These are phyloP conservation scores for Chionoecetes opilio DNA, from an alignment of 1,140 invertebrate genomes.

Conservation along the genomic window DNA sequence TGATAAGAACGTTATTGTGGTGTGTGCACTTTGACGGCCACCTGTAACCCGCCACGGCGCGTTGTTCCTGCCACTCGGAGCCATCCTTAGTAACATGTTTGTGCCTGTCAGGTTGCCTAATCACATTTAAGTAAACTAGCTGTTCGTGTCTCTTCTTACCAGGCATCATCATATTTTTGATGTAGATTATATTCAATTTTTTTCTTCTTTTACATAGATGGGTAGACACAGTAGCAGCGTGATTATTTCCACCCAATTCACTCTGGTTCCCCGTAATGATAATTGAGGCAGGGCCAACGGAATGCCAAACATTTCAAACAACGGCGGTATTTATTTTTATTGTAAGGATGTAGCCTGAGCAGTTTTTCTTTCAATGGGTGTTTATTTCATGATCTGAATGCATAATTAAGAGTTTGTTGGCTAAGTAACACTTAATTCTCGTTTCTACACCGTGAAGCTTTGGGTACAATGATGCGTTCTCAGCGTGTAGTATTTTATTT, in stretches of 20 bases:
- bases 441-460: not conserved
- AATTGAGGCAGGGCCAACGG: not conserved
- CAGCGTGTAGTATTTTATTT: not conserved
- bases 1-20: not conserved
- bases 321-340: not conserved
- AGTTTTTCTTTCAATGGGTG: not conserved
- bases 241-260: not conserved
- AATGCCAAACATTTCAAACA: not conserved
- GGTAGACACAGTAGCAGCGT: not conserved
- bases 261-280: not conserved
- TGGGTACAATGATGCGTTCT: not conserved
- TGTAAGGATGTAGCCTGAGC: not conserved
- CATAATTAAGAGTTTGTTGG: not conserved
- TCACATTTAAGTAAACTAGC: not conserved
- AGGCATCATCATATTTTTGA: no score
- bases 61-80: not conserved
- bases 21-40: not conserved
- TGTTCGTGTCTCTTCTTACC: not conserved
- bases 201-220: not conserved
- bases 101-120: conserved; percentile 1
- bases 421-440: not conserved
- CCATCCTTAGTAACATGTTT: not conserved
- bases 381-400: not conserved
- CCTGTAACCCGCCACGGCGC: not conserved
- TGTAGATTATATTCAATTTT: not conserved